Percentiles rank a stretch among this genome's conserved stretches.
Conservation (phyloP, 2,888 invertebrate species). For the Andrena praecox region DNA sequence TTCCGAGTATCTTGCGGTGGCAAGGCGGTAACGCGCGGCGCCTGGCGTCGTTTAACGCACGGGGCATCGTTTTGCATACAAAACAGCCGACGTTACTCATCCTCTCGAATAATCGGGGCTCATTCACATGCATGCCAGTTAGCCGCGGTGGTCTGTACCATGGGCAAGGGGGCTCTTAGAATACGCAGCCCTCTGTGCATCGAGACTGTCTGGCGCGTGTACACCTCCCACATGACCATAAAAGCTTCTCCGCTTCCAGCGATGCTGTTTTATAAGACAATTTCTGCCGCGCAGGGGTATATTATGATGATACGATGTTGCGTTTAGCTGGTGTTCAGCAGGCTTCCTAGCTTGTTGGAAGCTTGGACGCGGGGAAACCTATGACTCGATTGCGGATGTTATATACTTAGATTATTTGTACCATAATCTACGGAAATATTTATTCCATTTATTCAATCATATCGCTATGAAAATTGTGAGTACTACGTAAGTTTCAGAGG, state of each 20-base stretch:
- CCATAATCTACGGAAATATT: too few species aligned
- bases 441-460: too few species aligned
- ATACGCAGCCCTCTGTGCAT: constrained; percentile 23
- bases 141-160: constrained; percentile 31
- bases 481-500: too few species aligned
- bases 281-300: not conserved
- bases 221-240: constrained; percentile 12
- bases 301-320: not conserved
- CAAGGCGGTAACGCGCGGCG: constrained; percentile 41
- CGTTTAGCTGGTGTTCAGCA: not conserved
- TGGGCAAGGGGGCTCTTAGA: constrained; percentile 32
- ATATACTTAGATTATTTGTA: too few species aligned
- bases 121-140: constrained; percentile 69
- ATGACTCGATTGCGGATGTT: not conserved
- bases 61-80: constrained; percentile 71
- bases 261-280: not conserved
- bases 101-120: constrained; percentile 71
- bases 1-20: constrained; percentile 19
- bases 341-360: not conserved
- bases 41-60: constrained; percentile 53
- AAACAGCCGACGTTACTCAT: constrained; percentile 72
- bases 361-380: not conserved
- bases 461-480: too few species aligned
- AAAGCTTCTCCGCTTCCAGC: not conserved
- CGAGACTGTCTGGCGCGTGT: constrained; percentile 54